phyloP scores from a whole-genome alignment of 2,797 vertebrate species.

The Antrozous pallidus region DNA sequence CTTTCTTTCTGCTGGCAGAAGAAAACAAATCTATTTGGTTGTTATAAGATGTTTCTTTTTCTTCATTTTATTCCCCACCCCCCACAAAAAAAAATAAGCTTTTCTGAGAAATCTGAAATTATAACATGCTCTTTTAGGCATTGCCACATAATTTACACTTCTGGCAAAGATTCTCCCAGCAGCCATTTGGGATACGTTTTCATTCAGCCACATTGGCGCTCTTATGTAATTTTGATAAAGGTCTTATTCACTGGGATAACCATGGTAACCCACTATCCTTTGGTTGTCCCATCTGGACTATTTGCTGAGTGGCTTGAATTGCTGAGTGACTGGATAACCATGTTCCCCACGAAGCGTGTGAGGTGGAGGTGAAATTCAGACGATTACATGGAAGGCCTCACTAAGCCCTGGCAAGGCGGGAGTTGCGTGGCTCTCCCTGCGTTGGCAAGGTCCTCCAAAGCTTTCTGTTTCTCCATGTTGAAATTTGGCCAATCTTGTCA shows the following conservation, averaged over 20 bases:
- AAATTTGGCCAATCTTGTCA: slow-evolving; percentile 81
- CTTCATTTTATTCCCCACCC: background rate
- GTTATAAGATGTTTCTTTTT: slow-evolving; percentile 39
- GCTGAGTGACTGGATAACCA: slow-evolving; percentile 61
- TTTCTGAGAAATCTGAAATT: slow-evolving; percentile 79
- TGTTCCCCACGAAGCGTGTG: slow-evolving; percentile 82
- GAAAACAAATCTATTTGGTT: slow-evolving; percentile 54
- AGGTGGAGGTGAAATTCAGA: slow-evolving; percentile 81
- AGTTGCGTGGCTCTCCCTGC: slow-evolving; percentile 55
- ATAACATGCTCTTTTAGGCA: slow-evolving; percentile 80
- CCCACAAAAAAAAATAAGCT: slow-evolving; percentile 40
- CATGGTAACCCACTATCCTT: slow-evolving; percentile 19
- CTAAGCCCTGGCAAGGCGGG: slow-evolving; percentile 77
- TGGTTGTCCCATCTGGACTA: background rate
- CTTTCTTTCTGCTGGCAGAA: slow-evolving; percentile 42
- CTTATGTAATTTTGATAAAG: slow-evolving; percentile 40
- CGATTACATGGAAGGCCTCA: slow-evolving; percentile 86
- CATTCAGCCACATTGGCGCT: slow-evolving; percentile 64
- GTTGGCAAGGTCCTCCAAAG: slow-evolving; percentile 74
- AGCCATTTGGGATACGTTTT: slow-evolving; percentile 73
- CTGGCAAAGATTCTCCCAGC: slow-evolving; percentile 76
- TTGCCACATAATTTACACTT: slow-evolving; percentile 82
- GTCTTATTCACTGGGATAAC: slow-evolving; percentile 28
- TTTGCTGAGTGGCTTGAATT: slow-evolving; percentile 14
- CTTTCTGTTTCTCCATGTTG: slow-evolving; percentile 79